Evolutionary conservation across 1,140 invertebrate species (phyloP).

Genomic region (Drosophila orena): DNA sequence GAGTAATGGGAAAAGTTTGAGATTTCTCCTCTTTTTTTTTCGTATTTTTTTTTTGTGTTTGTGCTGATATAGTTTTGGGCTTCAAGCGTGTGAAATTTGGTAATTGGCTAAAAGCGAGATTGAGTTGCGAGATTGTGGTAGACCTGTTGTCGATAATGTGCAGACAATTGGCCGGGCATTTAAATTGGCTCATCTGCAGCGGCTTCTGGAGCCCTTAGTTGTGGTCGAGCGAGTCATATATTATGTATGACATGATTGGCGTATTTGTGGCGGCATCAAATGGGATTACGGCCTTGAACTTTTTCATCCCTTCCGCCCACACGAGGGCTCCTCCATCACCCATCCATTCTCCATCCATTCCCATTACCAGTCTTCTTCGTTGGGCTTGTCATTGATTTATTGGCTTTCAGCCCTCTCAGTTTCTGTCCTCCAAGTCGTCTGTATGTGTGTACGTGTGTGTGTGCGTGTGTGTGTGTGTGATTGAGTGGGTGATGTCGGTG

Average conservation of each 20-base stretch:
- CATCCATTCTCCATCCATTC: background rate
- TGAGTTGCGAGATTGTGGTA: slow-evolving; percentile 7
- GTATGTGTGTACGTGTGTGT: slow-evolving; percentile 7
- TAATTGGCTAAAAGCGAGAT: slow-evolving; percentile 54
- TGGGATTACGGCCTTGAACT: slow-evolving; percentile 79
- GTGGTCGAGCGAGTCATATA: slow-evolving; percentile 44
- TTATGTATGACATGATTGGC: slow-evolving; percentile 79
- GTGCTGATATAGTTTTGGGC: slow-evolving; percentile 39
- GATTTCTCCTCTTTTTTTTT: slow-evolving; percentile 13
- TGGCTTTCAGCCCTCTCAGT: slow-evolving; percentile 50
- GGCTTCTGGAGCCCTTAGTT: background rate
- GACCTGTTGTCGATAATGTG: slow-evolving; percentile 58
- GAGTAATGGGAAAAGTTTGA: slow-evolving; percentile 75
- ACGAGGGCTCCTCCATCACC: slow-evolving; percentile 5
- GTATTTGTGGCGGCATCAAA: slow-evolving; percentile 75
- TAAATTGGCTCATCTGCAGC: slow-evolving; percentile 28
- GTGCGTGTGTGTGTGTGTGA: slow-evolving; percentile 10
- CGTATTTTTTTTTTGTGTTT: background rate
- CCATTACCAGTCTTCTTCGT: slow-evolving; percentile 26
- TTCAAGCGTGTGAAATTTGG: slow-evolving; percentile 51
- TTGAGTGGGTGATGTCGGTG: slow-evolving; percentile 1
- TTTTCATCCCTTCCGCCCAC: slow-evolving; percentile 35
- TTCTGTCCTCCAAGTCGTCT: slow-evolving; percentile 17
- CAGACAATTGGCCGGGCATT: slow-evolving; percentile 59
- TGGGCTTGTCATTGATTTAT: slow-evolving; percentile 78